Percentiles rank a stretch among this genome's conserved stretches.
These are phyloP conservation scores for Drosophila melanica DNA, from an alignment of 1,140 invertebrate species.

Conservation along the genomic window DNA sequence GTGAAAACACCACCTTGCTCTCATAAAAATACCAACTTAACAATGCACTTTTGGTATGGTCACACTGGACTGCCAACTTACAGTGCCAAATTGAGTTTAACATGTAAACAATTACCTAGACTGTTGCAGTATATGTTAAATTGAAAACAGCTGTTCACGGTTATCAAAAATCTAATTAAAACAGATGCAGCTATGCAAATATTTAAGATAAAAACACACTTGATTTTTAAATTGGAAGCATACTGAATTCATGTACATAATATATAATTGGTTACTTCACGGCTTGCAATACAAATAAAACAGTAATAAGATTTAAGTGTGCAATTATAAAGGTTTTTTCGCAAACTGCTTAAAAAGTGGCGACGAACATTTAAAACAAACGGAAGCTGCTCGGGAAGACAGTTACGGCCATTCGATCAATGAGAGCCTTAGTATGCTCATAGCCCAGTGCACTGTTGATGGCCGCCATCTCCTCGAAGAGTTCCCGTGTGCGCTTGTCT, in stretches of 20 bases:
- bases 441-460: slow-evolving; percentile 88
- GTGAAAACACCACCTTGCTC: slow-evolving; percentile 11
- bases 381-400: slow-evolving; percentile 75
- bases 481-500: slow-evolving; percentile 90
- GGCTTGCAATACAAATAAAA: slow-evolving; percentile 52
- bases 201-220: not conserved
- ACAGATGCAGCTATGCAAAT: not conserved
- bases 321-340: slow-evolving; percentile 3
- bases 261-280: slow-evolving; percentile 31
- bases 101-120: slow-evolving; percentile 21
- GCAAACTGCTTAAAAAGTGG: not conserved
- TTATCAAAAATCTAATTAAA: not conserved
- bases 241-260: slow-evolving; percentile 37
- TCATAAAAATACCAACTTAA: slow-evolving; percentile 18
- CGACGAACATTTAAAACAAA: slow-evolving; percentile 64
- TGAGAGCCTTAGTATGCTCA: slow-evolving; percentile 87
- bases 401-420: slow-evolving; percentile 69
- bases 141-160: slow-evolving; percentile 15
- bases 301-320: slow-evolving; percentile 52
- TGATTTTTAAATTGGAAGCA: slow-evolving; percentile 16
- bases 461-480: slow-evolving; percentile 89
- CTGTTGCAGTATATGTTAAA: not conserved
- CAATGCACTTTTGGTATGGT: not conserved
- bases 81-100: slow-evolving; percentile 19
- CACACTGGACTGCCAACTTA: slow-evolving; percentile 11